These are phyloP conservation scores for Lonchura striata DNA, from an alignment of 2,113 vertebrate species.

Conservation along the genomic window DNA sequence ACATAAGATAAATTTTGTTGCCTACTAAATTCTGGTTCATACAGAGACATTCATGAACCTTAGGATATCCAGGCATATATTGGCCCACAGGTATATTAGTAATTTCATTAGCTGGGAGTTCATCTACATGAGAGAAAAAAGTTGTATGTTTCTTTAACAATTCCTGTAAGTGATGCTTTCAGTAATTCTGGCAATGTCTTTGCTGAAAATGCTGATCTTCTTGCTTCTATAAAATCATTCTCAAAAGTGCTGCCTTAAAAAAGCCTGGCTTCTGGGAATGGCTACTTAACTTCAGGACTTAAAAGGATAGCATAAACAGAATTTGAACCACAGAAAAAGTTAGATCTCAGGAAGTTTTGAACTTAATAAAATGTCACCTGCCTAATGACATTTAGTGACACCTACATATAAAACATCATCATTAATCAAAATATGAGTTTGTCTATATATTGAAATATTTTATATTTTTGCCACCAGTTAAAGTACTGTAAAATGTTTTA, in stretches of 20 bases:
- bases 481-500: not conserved
- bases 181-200: not conserved
- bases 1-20: fast-evolving
- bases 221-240: not conserved
- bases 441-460: not conserved
- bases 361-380: not conserved
- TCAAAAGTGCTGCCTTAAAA: not conserved
- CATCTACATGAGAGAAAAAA: not conserved
- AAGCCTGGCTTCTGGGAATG: not conserved
- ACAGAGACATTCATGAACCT: not conserved
- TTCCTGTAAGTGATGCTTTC: conserved; percentile 24
- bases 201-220: not conserved
- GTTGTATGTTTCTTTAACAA: not conserved
- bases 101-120: not conserved
- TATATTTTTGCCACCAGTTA: not conserved
- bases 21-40: not conserved
- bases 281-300: not conserved
- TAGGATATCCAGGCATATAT: not conserved
- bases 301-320: not conserved
- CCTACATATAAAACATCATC: not conserved
- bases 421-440: not conserved
- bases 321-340: not conserved
- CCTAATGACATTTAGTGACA: not conserved
- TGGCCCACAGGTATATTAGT: not conserved
- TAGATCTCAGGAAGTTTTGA: not conserved